Evolutionary conservation across 2,797 vertebrate genomes (phyloP).

Genomic region (Cyprinella venusta): DNA sequence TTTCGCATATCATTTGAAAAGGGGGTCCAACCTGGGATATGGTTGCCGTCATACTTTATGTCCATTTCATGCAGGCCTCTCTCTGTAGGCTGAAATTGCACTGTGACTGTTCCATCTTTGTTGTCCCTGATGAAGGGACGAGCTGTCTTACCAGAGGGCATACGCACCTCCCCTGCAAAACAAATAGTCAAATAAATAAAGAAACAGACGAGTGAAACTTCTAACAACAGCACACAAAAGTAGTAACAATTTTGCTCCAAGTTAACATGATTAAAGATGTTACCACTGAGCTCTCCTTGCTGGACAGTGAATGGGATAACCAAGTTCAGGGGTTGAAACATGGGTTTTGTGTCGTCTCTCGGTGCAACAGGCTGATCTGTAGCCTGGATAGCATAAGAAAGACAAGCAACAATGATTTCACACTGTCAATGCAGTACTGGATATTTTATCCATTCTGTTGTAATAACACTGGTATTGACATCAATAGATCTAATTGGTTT

Average conservation of each 20-base stretch:
- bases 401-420: background rate
- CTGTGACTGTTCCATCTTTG: slow-evolving; percentile 93
- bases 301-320: slow-evolving; percentile 94
- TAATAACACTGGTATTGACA: background rate
- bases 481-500: background rate
- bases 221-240: slow-evolving; percentile 47
- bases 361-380: slow-evolving; percentile 89
- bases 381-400: slow-evolving; percentile 75
- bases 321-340: slow-evolving; percentile 91
- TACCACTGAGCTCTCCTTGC: slow-evolving; percentile 96
- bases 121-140: slow-evolving; percentile 93
- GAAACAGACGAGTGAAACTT: background rate
- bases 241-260: background rate
- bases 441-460: background rate
- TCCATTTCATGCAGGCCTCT: slow-evolving; percentile 97
- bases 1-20: background rate
- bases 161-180: slow-evolving; percentile 89
- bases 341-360: slow-evolving; percentile 82
- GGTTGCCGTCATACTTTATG: slow-evolving; percentile 96
- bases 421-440: background rate
- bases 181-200: no score
- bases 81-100: slow-evolving; percentile 91
- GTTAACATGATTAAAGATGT: slow-evolving; percentile 27
- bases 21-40: slow-evolving; percentile 87
- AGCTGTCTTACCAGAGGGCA: slow-evolving; percentile 93